Percentiles rank a stretch among this genome's conserved stretches.
These are phyloP conservation scores for Onchidella celtica DNA, from an alignment of 2,888 invertebrate genomes.

Conservation along the genomic window DNA sequence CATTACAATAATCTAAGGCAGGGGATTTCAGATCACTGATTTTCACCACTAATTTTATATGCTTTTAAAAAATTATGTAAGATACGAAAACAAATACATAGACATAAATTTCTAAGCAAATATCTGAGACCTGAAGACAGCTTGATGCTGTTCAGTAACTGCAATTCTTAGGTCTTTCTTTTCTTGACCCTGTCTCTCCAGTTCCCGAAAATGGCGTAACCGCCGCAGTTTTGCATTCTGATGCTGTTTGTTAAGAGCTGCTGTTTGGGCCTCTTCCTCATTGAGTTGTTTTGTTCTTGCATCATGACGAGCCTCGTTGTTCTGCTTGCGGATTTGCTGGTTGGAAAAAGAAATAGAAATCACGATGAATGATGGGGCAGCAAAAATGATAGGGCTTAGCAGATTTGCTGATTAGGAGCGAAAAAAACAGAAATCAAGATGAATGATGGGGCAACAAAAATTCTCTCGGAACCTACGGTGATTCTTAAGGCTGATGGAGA, in stretches of 20 bases:
- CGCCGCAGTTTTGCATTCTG: conserved; percentile 66
- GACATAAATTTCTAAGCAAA: conserved; percentile 57
- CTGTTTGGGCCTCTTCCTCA: conserved; percentile 59
- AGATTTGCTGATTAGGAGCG: too few relatives aligned
- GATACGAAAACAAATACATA: too few relatives aligned
- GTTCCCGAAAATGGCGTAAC: conserved; percentile 65
- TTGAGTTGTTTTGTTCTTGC: conserved; percentile 59
- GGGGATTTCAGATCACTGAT: too few relatives aligned
- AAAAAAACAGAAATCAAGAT: conserved; percentile 47
- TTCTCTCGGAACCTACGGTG: too few relatives aligned
- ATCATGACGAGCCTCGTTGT: conserved; percentile 64
- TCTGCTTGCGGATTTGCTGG: conserved; percentile 66
- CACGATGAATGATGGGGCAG: not conserved
- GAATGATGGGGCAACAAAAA: not conserved
- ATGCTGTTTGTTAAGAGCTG: conserved; percentile 56
- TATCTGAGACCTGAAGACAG: conserved; percentile 63
- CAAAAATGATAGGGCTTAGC: too few relatives aligned
- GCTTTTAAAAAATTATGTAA: too few relatives aligned
- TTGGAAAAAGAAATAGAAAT: conserved; percentile 20
- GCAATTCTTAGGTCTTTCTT: conserved; percentile 65
- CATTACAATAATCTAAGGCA: too few relatives aligned
- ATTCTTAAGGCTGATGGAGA: too few relatives aligned
- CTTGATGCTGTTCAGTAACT: conserved; percentile 66
- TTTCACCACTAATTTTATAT: too few relatives aligned
- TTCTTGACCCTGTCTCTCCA: conserved; percentile 67